Evolutionary conservation across 1,140 invertebrate genomes (phyloP).

Genomic region (Papilio glaucus): DNA sequence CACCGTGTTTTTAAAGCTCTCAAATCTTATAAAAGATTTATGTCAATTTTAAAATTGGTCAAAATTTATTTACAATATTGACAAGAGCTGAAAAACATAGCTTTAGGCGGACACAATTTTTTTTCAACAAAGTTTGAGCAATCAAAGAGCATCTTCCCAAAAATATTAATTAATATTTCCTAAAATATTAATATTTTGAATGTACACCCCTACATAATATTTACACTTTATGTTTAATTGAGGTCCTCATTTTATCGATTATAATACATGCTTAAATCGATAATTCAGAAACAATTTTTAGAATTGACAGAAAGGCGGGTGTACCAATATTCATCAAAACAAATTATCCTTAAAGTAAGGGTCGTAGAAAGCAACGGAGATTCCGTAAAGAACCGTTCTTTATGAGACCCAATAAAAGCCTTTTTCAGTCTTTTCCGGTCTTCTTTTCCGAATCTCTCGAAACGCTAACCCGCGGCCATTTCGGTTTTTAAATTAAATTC

Average conservation of each 20-base stretch:
- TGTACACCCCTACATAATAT: too few relatives aligned
- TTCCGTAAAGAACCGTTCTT: neutral
- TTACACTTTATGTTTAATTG: neutral
- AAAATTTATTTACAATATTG: neutral
- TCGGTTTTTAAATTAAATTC: neutral
- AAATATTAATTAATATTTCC: neutral
- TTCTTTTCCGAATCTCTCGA: neutral
- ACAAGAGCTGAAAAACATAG: neutral
- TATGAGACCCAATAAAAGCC: neutral
- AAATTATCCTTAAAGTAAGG: neutral
- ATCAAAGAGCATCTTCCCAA: neutral
- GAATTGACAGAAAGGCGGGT: neutral
- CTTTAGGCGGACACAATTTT: neutral
- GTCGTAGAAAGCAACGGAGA: neutral
- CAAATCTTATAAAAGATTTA: slow-evolving; percentile 7
- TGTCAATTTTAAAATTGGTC: slow-evolving; percentile 4
- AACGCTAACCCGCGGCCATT: neutral
- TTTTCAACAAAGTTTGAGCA: neutral
- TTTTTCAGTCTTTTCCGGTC: slow-evolving; percentile 7
- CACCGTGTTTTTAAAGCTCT: slow-evolving; percentile 1
- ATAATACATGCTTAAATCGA: neutral
- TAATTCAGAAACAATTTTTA: neutral
- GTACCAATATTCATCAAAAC: neutral
- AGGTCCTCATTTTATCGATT: neutral
- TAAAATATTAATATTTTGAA: neutral